A percentile compares a stretch with the other conserved stretches of the same genome.
Evolutionary conservation across 2,888 invertebrate genomes (phyloP).

Genomic region (Saturnia pavonia): DNA sequence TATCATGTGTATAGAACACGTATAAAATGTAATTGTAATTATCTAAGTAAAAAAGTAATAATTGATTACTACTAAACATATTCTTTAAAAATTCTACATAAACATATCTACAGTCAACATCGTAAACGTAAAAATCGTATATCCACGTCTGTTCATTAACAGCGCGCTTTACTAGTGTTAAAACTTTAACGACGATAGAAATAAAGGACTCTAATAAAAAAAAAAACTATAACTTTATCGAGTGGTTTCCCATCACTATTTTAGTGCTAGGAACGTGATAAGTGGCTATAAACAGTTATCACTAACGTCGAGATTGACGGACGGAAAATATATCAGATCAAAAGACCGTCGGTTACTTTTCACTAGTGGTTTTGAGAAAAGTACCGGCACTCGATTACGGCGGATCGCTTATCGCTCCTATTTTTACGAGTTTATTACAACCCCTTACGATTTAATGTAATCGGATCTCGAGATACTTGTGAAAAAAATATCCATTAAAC

Average conservation of each 20-base stretch:
- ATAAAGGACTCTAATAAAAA: constrained; percentile 60
- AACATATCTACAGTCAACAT: not conserved
- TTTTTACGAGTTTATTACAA: constrained; percentile 1
- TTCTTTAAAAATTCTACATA: not conserved
- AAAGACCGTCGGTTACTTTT: constrained; percentile 1
- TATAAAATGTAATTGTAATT: too few relatives aligned
- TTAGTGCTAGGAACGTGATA: constrained; percentile 53
- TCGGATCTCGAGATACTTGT: not conserved
- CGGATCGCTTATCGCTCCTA: not conserved
- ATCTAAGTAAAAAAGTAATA: too few relatives aligned
- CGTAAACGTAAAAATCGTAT: not conserved
- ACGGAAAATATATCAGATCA: constrained; percentile 35
- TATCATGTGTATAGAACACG: too few relatives aligned
- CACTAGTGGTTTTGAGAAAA: not conserved
- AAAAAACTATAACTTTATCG: constrained; percentile 52
- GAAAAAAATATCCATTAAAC: not conserved
- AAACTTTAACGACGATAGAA: constrained; percentile 66
- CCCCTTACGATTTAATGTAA: not conserved
- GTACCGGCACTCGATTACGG: not conserved
- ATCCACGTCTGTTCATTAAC: constrained; percentile 20
- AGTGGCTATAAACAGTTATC: constrained; percentile 42
- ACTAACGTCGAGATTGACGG: constrained; percentile 27
- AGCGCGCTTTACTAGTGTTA: constrained; percentile 51
- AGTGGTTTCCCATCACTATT: constrained; percentile 58
- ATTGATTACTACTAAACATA: not conserved